These are phyloP conservation scores for Alcedo quadribrachys DNA, from an alignment of 2,797 vertebrate species.

Conservation along the genomic window DNA sequence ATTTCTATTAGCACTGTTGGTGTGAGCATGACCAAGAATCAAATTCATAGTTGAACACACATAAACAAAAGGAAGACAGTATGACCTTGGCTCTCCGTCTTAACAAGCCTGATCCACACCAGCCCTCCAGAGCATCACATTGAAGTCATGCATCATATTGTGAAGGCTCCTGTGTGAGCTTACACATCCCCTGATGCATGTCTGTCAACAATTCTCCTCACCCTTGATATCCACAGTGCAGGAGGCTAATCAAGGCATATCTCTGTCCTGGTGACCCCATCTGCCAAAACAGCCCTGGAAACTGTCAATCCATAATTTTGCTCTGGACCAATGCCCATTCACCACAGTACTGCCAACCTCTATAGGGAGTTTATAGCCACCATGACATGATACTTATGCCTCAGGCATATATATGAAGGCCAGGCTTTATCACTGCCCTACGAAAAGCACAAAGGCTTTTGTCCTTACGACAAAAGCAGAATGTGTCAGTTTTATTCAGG, in stretches of 20 bases:
- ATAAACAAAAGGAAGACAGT: not conserved
- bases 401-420: not conserved
- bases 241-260: not conserved
- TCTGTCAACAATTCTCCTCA: not conserved
- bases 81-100: not conserved
- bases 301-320: not conserved
- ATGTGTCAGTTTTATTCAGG: not conserved
- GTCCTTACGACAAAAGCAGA: not conserved
- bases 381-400: accelerated
- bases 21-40: not conserved
- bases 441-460: not conserved
- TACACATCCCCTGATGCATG: not conserved
- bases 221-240: not conserved
- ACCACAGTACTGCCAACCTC: accelerated
- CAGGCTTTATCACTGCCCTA: not conserved
- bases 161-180: accelerated
- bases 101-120: not conserved
- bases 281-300: not conserved
- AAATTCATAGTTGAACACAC: not conserved
- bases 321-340: not conserved
- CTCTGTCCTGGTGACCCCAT: not conserved
- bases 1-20: not conserved
- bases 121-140: not conserved
- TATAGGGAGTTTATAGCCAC: not conserved
- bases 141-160: accelerated